Percentiles rank a stretch among this genome's conserved stretches.
Evolutionary conservation across 2,113 vertebrate species (phyloP).

Genomic region (Beaufortia kweichowensis): DNA sequence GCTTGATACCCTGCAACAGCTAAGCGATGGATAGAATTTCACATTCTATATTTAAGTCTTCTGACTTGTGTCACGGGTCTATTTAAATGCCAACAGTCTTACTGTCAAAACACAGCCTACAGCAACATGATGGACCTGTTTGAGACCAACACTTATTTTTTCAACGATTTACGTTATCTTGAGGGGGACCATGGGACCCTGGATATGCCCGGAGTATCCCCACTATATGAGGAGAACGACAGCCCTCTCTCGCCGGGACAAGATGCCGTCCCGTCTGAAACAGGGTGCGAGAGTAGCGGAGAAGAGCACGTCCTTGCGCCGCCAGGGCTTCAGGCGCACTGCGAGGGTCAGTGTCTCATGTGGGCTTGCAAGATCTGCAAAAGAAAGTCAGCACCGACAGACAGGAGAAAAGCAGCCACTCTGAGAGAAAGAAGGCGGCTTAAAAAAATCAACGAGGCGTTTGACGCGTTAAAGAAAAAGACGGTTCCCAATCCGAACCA

Average conservation of each 20-base stretch:
- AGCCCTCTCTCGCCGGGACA: constrained; percentile 86
- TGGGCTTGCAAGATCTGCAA: constrained; percentile 99
- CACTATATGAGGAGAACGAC: constrained; percentile 84
- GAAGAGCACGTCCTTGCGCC: constrained; percentile 94
- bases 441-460: constrained; percentile 99
- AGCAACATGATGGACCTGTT: constrained; percentile 99
- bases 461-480: constrained; percentile 91
- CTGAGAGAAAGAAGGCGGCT: constrained; percentile 89
- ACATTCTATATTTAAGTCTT: constrained; percentile 95
- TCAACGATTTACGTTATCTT: constrained; percentile 83
- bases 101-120: constrained; percentile 70
- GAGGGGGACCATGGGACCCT: constrained; percentile 89
- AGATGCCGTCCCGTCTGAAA: constrained; percentile 83
- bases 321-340: constrained; percentile 88
- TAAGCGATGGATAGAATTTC: constrained; percentile 95
- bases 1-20: constrained; percentile 86
- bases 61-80: constrained; percentile 91
- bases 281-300: constrained; percentile 86
- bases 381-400: constrained; percentile 90
- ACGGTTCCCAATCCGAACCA: constrained; percentile 96
- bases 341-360: constrained; percentile 91
- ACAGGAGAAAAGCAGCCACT: constrained; percentile 93
- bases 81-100: constrained; percentile 93
- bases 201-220: constrained; percentile 89
- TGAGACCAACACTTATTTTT: constrained; percentile 96